These are phyloP conservation scores for Myzus persicae DNA, from an alignment of 1,140 invertebrate genomes.

Conservation along the genomic window DNA sequence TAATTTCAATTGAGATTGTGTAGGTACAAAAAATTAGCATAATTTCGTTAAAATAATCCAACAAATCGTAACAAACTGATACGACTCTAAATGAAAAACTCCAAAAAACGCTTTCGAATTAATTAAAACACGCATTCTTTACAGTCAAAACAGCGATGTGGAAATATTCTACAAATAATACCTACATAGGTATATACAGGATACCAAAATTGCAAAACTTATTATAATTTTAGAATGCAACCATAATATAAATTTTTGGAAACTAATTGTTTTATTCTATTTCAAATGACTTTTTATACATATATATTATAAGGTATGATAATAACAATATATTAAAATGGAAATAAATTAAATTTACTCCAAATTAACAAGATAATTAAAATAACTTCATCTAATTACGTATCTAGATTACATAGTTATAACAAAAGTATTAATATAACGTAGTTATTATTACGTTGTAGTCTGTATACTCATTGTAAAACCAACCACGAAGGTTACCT, in stretches of 20 bases:
- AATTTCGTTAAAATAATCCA: background rate
- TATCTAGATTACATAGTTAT: background rate
- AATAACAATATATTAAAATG: background rate
- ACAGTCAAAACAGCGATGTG: background rate
- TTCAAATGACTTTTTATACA: background rate
- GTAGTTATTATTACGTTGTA: background rate
- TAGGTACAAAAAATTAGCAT: background rate
- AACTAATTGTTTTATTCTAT: background rate
- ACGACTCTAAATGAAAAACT: background rate
- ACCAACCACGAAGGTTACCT: background rate
- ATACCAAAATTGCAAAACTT: background rate
- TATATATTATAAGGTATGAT: too few relatives aligned
- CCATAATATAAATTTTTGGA: background rate
- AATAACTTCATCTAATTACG: background rate
- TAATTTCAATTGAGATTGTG: too few relatives aligned
- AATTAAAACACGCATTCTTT: background rate
- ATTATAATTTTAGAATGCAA: background rate
- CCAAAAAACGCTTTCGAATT: background rate
- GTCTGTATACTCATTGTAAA: background rate
- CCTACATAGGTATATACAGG: background rate
- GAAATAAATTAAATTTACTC: background rate
- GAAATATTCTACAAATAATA: constrained; percentile 13
- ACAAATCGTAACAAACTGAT: background rate
- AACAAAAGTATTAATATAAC: background rate
- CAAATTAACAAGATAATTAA: background rate